These are phyloP conservation scores for Benitochromis conjunctus DNA, from an alignment of 2,113 vertebrate genomes.

Conservation along the genomic window DNA sequence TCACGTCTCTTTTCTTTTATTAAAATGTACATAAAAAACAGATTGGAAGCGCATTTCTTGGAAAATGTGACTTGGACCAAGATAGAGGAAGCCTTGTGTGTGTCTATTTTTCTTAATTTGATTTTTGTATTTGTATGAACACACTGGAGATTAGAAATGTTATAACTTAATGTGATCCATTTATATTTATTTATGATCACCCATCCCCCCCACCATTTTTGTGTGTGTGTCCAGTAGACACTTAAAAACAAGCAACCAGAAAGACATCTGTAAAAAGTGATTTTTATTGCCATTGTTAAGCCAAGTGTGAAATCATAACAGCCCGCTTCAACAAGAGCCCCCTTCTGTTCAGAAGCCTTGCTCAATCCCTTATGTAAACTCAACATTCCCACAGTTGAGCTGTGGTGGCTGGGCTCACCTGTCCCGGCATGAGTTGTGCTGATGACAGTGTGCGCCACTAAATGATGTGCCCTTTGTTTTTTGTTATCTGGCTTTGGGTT, in stretches of 20 bases:
- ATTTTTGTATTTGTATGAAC: neutral
- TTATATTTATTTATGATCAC: neutral
- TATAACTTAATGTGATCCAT: neutral
- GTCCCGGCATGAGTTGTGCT: constrained; percentile 26
- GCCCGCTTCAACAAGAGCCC: neutral
- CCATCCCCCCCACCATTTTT: neutral
- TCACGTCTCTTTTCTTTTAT: constrained; percentile 29
- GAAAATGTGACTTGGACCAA: neutral
- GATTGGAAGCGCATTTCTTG: constrained; percentile 6
- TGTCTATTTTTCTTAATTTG: neutral
- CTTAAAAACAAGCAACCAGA: constrained; percentile 2
- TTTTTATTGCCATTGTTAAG: constrained; percentile 14
- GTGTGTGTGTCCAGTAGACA: neutral
- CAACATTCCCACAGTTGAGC: constrained; percentile 18
- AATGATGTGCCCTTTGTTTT: neutral
- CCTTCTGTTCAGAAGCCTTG: constrained; percentile 20
- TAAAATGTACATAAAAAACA: constrained; percentile 19
- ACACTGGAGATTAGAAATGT: neutral
- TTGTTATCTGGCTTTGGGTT: neutral
- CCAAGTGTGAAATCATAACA: constrained; percentile 28
- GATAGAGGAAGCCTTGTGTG: neutral
- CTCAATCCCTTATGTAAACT: constrained; percentile 34
- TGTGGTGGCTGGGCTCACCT: constrained; percentile 15
- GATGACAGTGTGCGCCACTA: neutral
- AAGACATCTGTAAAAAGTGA: constrained; percentile 21